Percentiles rank a stretch among this genome's conserved stretches.
Evolutionary conservation across 1,140 invertebrate species (phyloP).

Genomic region (Caenorhabditis tropicalis): DNA sequence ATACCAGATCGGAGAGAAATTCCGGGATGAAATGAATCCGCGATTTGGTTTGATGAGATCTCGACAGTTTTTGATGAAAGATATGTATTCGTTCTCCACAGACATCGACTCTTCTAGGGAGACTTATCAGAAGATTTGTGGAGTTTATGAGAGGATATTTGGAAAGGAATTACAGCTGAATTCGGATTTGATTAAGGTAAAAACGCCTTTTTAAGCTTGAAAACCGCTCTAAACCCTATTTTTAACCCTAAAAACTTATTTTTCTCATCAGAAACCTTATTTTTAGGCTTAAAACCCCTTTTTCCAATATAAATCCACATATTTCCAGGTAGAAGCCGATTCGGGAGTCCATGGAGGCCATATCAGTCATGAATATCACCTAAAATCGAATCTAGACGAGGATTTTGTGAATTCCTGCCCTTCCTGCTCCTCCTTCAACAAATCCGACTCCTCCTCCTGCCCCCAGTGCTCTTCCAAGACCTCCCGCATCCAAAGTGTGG

Average conservation of each 20-base stretch:
- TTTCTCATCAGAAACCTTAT: background rate
- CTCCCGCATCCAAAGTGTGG: background rate
- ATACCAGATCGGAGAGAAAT: constrained; percentile 55
- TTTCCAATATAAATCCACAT: background rate
- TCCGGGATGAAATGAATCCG: constrained; percentile 56
- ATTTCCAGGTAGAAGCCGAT: constrained; percentile 50
- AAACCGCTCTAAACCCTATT: background rate
- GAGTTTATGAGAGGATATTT: constrained; percentile 46
- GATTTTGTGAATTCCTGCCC: constrained; percentile 29
- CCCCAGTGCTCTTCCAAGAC: background rate
- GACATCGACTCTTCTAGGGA: background rate
- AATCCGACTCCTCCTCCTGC: background rate
- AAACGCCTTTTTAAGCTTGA: background rate
- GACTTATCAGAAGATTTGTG: constrained; percentile 30
- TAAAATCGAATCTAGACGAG: constrained; percentile 43
- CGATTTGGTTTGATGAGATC: constrained; percentile 33
- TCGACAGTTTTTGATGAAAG: constrained; percentile 55
- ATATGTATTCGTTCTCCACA: constrained; percentile 49
- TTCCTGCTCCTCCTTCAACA: background rate
- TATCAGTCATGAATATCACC: constrained; percentile 50
- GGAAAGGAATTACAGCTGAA: constrained; percentile 43
- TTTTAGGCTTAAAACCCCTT: background rate
- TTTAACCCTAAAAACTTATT: background rate
- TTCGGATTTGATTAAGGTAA: constrained; percentile 46
- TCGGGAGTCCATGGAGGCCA: constrained; percentile 50